Percentiles rank a stretch among this genome's conserved stretches.
phyloP scores from a whole-genome alignment of 2,113 vertebrate genomes.

The Lepus europaeus region DNA sequence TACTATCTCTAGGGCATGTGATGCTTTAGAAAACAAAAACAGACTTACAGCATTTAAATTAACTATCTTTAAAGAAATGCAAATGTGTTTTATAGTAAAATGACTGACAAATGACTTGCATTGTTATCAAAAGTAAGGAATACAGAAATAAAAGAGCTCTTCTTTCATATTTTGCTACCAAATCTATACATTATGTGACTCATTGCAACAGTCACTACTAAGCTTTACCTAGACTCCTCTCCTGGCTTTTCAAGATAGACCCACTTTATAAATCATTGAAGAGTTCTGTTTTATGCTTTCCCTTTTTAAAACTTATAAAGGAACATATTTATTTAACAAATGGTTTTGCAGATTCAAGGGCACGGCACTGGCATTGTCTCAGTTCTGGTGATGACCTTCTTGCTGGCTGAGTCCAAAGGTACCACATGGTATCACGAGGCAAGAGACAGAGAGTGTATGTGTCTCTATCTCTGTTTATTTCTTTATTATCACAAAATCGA shows the following conservation, averaged over 20 bases:
- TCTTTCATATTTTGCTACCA: constrained; percentile 62
- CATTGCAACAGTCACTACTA: constrained; percentile 38
- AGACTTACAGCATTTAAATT: neutral
- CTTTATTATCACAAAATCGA: constrained; percentile 21
- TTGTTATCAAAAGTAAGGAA: constrained; percentile 77
- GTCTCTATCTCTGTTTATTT: neutral
- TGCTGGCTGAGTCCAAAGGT: too few relatives aligned
- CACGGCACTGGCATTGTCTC: too few relatives aligned
- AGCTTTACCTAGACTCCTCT: neutral
- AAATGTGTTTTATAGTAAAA: constrained; percentile 76
- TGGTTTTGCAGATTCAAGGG: too few relatives aligned
- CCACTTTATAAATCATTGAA: constrained; percentile 2
- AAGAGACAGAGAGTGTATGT: too few relatives aligned
- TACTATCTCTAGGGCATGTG: constrained; percentile 56
- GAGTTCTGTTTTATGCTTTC: neutral
- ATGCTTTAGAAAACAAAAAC: constrained; percentile 70
- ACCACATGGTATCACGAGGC: too few relatives aligned
- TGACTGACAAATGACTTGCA: constrained; percentile 60
- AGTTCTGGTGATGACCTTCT: too few relatives aligned
- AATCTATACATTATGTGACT: constrained; percentile 59
- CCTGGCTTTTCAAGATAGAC: neutral
- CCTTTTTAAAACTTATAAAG: neutral
- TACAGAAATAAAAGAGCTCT: constrained; percentile 61
- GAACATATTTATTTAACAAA: too few relatives aligned
- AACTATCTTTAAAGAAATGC: constrained; percentile 55